Evolutionary conservation across 2,797 vertebrate species (phyloP).

Genomic region (Paratrypauchen microcephalus): DNA sequence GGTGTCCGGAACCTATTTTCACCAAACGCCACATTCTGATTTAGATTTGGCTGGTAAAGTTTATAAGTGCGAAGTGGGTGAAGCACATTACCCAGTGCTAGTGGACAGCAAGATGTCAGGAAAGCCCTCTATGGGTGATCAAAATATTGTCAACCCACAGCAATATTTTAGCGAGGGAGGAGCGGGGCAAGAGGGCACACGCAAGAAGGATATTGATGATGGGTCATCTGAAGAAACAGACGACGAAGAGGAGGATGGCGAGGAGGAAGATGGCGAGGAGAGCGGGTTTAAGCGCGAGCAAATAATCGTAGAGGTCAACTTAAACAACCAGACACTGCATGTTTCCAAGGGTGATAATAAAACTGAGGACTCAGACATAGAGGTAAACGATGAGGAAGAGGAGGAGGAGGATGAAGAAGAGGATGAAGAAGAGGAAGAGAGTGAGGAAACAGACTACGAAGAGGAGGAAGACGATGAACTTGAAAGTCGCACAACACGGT

Average conservation of each 20-base stretch:
- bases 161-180: constrained; percentile 76
- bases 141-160: constrained; percentile 63
- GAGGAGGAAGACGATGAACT: constrained; percentile 74
- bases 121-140: constrained; percentile 79
- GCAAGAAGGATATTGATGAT: constrained; percentile 55
- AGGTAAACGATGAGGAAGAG: constrained; percentile 88
- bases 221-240: constrained; percentile 81
- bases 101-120: constrained; percentile 87
- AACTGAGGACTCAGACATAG: constrained; percentile 84
- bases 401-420: constrained; percentile 80
- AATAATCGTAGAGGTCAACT: constrained; percentile 98
- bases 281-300: constrained; percentile 94
- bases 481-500: constrained; percentile 81
- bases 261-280: constrained; percentile 74
- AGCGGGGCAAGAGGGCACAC: constrained; percentile 40
- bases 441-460: constrained; percentile 78
- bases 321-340: constrained; percentile 99
- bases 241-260: constrained; percentile 72
- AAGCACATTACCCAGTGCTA: constrained; percentile 88
- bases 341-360: constrained; percentile 96
- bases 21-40: constrained; percentile 79
- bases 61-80: constrained; percentile 87
- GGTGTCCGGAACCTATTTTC: constrained; percentile 84
- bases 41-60: constrained; percentile 89
- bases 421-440: constrained; percentile 82